Conservation (phyloP, 2,113 vertebrate species). For the Gopherus flavomarginatus region DNA sequence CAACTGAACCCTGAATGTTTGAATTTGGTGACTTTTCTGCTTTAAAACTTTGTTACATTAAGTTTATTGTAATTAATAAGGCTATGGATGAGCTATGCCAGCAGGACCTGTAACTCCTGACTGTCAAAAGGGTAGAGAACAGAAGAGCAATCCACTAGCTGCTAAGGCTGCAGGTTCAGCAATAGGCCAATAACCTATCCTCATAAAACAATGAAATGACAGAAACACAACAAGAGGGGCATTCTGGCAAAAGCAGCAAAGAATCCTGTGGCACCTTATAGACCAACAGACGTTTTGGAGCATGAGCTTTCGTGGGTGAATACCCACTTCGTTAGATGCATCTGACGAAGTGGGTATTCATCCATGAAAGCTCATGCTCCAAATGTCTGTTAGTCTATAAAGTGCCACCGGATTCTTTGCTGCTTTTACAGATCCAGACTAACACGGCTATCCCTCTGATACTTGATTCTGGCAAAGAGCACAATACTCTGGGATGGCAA, state of each 20-base stretch:
- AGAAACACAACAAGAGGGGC: neutral
- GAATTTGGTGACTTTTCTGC: neutral
- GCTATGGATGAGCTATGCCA: constrained; percentile 29
- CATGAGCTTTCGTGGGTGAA: too few relatives aligned
- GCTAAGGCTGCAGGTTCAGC: neutral
- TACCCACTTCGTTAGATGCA: too few relatives aligned
- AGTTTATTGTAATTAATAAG: constrained; percentile 61
- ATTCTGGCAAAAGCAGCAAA: neutral
- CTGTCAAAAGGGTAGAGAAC: neutral
- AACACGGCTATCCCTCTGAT: too few relatives aligned
- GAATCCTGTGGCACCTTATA: too few relatives aligned
- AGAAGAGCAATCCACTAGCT: neutral
- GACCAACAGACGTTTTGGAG: too few relatives aligned
- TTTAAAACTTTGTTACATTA: constrained; percentile 43
- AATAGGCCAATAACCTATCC: neutral
- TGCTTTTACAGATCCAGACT: too few relatives aligned
- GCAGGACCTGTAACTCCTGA: neutral
- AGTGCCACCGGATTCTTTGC: too few relatives aligned
- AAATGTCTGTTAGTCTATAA: too few relatives aligned
- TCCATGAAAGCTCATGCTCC: too few relatives aligned
- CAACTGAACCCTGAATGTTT: neutral
- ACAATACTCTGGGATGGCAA: neutral
- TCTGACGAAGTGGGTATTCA: too few relatives aligned
- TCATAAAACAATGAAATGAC: neutral
- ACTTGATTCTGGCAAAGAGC: neutral